Base-by-base conservation (phyloP, 2,888 invertebrate genomes). In the Aspidiotus rigidus region DNA sequence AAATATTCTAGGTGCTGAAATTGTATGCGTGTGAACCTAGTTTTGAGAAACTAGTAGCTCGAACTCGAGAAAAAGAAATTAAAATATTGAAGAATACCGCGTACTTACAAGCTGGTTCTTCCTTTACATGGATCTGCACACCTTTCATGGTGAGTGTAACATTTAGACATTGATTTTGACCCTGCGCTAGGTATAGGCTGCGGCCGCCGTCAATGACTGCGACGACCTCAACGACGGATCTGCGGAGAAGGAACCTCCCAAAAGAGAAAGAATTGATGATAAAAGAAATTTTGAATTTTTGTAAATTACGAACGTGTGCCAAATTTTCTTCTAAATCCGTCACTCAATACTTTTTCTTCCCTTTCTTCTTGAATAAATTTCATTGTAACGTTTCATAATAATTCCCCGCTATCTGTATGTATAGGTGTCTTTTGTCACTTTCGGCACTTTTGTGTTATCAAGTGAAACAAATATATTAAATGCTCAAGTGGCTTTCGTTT, bases 401-500 rank as follows among this genome's bases (percentile, higher is more conserved):
- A 28, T 28, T 28, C 28, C n/a, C n/a, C n/a, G n/a, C n/a, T 28
- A 28, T 28, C 6, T 55, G 7, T 28, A 53, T 70, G 62, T 61
- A 15, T 73, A 78, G 77, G 83, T 83, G 5, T 75, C 78, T n/a
- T 84, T 92, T 81, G 89, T 89, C 77, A 87, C 92, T 79, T 93
- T 93, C 81, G 91, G 88, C 76, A 90, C 90, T 76, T 93, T 86
- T 82, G 90, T 95, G 74, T 81, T 93, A 80, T 84, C 89, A 77
- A 90, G 90, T 80, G 86, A 88, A 77, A 85, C 84, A 71, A 86
- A 94, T 80, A 84, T 88, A 74, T 84, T 96, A 79, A 88, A 92
- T 80, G 88, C 94, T 76, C 83, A 86, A 80, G 92, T 86, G 79
- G 96, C 96, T 77, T 98, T 98, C 83, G 95, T 96, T 76, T 91